Evolutionary conservation across 2,113 vertebrate species (phyloP), one percentile per base, ranked within the genome.

Genomic region (Limnothrissa miodon): DNA sequence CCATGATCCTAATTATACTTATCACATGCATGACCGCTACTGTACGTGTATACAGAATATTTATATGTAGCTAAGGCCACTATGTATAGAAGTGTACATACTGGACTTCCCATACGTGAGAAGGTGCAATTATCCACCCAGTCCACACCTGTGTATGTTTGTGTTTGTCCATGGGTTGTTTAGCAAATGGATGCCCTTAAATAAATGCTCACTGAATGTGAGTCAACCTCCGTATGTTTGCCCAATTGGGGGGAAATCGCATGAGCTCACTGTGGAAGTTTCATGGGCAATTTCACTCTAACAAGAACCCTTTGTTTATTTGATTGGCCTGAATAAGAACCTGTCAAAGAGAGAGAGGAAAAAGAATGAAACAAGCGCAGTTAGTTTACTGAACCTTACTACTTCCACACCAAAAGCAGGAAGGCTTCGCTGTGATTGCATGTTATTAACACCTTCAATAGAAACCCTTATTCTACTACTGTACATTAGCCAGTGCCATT

Each of bases 221-320:
- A 74, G 29, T 74, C 29, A 74, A 36, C 66, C 29, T 74, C 66
- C 66, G 11, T 36, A 11, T 6, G 33, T 81, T 88, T 84, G 82
- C 23, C 29, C 46, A 15, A 66, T 85, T 83, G 86, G 70, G 79
- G 66, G 80, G 80, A 81, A 36, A 74, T 86, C 82, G 46, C 39
- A 79, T 19, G 53, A 81, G 78, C 81, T 17, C 39, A 85, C 78
- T 79, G 36, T 82, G 29, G 74, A 85, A 48, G 79, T 84, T 90
- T 92, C 89, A 88, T 83, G 83, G 82, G 80, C 87, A 87, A 89
- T 91, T 92, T 91, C 87, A 87, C 36, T 84, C 86, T 89, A 85
- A 85, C 80, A 85, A 82, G 82, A 53, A 53, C 44, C 46, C 53
- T 74, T n/a, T 88, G 78, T 87, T 89, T 87, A 17, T 82, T 86